Evolutionary conservation across 2,113 vertebrate species (phyloP).

Genomic region (Nothoprocta pentlandii): DNA sequence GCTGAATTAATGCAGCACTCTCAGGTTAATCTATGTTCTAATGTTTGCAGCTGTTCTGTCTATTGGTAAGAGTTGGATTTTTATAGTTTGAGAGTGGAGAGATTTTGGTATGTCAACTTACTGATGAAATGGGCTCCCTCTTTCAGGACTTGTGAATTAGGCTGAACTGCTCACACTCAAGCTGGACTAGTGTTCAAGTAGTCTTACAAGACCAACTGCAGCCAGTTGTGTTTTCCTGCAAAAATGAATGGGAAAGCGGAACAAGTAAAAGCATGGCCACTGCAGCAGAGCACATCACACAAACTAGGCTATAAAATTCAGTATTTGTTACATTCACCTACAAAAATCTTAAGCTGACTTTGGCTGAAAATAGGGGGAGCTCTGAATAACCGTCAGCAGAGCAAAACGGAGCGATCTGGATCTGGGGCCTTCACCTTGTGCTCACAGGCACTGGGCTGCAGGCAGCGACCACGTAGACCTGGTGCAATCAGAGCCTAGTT

Average conservation of each 20-base stretch:
- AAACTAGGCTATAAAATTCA: neutral
- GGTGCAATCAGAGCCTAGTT: neutral
- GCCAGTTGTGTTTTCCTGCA: neutral
- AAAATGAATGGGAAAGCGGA: neutral
- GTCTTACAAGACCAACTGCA: neutral
- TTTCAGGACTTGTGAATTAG: neutral
- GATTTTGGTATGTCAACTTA: neutral
- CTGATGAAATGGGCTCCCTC: neutral
- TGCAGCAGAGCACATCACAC: neutral
- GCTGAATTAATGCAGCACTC: neutral
- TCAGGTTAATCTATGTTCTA: neutral
- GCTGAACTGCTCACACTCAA: neutral
- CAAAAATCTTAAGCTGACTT: neutral
- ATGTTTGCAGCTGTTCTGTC: neutral
- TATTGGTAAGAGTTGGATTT: neutral
- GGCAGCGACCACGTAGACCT: neutral
- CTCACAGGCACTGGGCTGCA: neutral
- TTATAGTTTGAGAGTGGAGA: neutral
- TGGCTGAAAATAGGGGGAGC: neutral
- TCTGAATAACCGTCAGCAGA: neutral
- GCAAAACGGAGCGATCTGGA: neutral
- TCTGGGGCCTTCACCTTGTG: fast-evolving
- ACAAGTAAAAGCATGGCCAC: neutral
- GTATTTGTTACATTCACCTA: neutral
- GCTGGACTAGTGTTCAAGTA: neutral